A percentile compares a stretch with the other conserved stretches of the same genome.
phyloP scores from a whole-genome alignment of 2,888 invertebrate genomes.

The Punctoribates punctum region DNA sequence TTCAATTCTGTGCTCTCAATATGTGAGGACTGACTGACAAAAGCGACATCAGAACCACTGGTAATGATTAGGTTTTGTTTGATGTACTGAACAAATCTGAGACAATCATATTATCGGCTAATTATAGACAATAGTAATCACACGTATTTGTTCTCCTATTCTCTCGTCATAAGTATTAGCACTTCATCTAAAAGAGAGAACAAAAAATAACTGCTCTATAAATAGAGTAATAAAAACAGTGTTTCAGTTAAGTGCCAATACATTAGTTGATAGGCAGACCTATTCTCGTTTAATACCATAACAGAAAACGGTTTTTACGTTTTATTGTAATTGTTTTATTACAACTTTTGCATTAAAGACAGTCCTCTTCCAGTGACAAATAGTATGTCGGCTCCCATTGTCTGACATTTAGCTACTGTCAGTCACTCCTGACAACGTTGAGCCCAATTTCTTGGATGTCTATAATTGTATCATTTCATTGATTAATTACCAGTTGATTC shows the following conservation, averaged over 20 bases:
- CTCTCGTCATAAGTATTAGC: slow-evolving; percentile 8
- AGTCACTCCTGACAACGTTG: not conserved
- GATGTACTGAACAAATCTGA: not conserved
- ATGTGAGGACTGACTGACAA: not conserved
- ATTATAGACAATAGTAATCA: slow-evolving; percentile 12
- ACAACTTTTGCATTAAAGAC: slow-evolving; percentile 25
- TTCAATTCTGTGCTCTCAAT: not conserved
- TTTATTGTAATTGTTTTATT: slow-evolving; percentile 35
- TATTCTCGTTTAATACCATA: slow-evolving; percentile 23
- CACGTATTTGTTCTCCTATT: not conserved
- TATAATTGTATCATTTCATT: slow-evolving; percentile 15
- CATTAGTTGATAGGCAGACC: not conserved
- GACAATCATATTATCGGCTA: not conserved
- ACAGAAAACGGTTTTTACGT: not conserved
- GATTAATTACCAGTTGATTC: slow-evolving; percentile 26
- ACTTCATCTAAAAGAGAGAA: not conserved
- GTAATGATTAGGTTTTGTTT: too few relatives aligned
- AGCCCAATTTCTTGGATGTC: not conserved
- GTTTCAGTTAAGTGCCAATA: slow-evolving; percentile 18
- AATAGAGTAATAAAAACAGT: not conserved
- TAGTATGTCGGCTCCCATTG: not conserved
- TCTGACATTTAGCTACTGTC: slow-evolving; percentile 4
- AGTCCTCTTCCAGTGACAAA: not conserved
- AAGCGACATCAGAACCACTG: too few relatives aligned
- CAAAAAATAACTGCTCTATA: slow-evolving; percentile 19